A percentile compares a stretch with the other conserved stretches of the same genome.
Evolutionary conservation across 2,888 invertebrate species (phyloP).

Genomic region (Papilio elwesi): DNA sequence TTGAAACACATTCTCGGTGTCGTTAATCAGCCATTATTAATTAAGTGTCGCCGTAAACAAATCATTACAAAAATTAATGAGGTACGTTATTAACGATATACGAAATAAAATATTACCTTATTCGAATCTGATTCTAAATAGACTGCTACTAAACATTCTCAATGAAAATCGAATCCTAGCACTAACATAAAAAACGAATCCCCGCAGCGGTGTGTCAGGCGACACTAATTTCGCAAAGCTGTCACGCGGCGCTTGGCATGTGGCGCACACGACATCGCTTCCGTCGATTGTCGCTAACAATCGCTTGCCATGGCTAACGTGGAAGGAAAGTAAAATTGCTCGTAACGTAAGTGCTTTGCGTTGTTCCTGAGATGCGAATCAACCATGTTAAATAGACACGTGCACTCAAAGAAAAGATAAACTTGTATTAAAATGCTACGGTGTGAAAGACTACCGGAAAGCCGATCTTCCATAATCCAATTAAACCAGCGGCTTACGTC

Average conservation of each 20-base stretch:
- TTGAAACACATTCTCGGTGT: constrained; percentile 12
- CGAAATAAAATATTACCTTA: background rate
- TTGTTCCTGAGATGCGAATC: constrained; percentile 13
- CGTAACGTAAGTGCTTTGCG: constrained; percentile 43
- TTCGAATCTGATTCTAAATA: too few relatives aligned
- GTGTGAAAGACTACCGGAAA: too few relatives aligned
- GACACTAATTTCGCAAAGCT: constrained; percentile 58
- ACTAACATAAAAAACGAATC: too few relatives aligned
- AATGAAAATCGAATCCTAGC: too few relatives aligned
- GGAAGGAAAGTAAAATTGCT: constrained; percentile 55
- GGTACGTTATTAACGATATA: constrained; percentile 24
- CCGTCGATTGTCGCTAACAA: constrained; percentile 61
- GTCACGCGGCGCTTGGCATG: constrained; percentile 64
- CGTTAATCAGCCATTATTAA: constrained; percentile 17
- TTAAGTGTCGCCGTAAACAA: constrained; percentile 15
- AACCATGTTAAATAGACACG: background rate
- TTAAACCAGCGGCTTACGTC: too few relatives aligned
- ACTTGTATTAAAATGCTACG: background rate
- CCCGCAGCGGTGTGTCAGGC: constrained; percentile 38
- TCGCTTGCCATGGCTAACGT: constrained; percentile 29
- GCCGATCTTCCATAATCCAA: too few relatives aligned
- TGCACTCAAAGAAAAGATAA: background rate
- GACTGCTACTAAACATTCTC: too few relatives aligned
- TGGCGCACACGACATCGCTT: constrained; percentile 52
- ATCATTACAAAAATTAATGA: constrained; percentile 27